phyloP scores from a whole-genome alignment of 2,888 invertebrate species.

The Iselma pallidipennis region DNA sequence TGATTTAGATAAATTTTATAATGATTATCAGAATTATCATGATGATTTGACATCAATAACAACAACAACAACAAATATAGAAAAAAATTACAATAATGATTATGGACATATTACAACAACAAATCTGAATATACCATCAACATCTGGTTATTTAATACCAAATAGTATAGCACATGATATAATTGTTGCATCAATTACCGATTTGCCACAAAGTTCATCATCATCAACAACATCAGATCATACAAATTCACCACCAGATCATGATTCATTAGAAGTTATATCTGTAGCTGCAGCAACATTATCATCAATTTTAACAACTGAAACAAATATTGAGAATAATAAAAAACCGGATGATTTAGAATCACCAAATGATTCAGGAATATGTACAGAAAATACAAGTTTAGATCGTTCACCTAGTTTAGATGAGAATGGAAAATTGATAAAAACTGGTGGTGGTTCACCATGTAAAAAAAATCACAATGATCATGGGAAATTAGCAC shows the following conservation, averaged over 20 bases:
- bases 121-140: conserved; percentile 60
- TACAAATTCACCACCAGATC: conserved; percentile 57
- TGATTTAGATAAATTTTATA: conserved; percentile 70
- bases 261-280: conserved; percentile 61
- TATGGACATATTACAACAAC: conserved; percentile 30
- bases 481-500: conserved; percentile 8
- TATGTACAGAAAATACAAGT: conserved; percentile 75
- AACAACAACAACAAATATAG: not conserved
- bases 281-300: conserved; percentile 68
- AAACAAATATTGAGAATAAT: conserved; percentile 5
- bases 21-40: conserved; percentile 61
- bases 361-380: conserved; percentile 67
- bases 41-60: conserved; percentile 12
- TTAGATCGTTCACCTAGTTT: conserved; percentile 67
- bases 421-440: conserved; percentile 45
- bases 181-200: conserved; percentile 56
- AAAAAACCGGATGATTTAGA: conserved; percentile 34
- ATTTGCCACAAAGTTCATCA: conserved; percentile 13
- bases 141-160: conserved; percentile 67
- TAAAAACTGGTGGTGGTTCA: not conserved
- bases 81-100: conserved; percentile 26
- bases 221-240: conserved; percentile 30
- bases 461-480: not conserved
- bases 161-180: conserved; percentile 65
- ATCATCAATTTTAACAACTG: conserved; percentile 61